phyloP scores from a whole-genome alignment of 2,113 vertebrate genomes.

The Xenopus borealis region DNA sequence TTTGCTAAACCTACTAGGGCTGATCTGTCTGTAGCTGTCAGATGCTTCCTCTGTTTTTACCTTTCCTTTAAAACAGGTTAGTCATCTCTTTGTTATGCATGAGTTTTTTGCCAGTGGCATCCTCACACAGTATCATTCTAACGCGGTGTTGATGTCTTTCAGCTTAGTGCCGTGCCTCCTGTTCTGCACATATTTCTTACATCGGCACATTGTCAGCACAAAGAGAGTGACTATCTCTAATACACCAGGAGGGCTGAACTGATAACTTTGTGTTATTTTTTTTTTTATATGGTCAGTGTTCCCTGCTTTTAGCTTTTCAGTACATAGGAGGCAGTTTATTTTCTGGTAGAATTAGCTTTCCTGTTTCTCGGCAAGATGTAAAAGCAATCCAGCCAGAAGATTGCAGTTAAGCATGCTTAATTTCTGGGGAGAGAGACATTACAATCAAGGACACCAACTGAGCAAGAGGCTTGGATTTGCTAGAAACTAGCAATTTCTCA shows the following conservation, averaged over 20 bases:
- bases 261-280: neutral
- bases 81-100: slow-evolving; percentile 16
- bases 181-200: slow-evolving; percentile 24
- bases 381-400: slow-evolving; percentile 34
- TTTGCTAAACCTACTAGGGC: slow-evolving; percentile 31
- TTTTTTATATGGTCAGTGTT: neutral
- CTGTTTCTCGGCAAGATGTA: slow-evolving; percentile 18
- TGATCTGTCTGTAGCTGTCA: neutral
- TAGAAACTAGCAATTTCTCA: slow-evolving; percentile 47
- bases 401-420: slow-evolving; percentile 44
- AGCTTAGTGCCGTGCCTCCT: neutral
- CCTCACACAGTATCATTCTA: neutral
- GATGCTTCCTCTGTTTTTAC: slow-evolving; percentile 25
- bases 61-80: slow-evolving; percentile 15
- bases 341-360: slow-evolving; percentile 24
- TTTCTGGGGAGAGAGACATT: slow-evolving; percentile 36
- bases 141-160: slow-evolving; percentile 9
- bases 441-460: slow-evolving; percentile 31
- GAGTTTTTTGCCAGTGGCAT: slow-evolving; percentile 18
- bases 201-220: slow-evolving; percentile 3
- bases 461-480: slow-evolving; percentile 46
- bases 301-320: slow-evolving; percentile 4
- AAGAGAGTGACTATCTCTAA: slow-evolving; percentile 7
- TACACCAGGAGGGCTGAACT: slow-evolving; percentile 9
- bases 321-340: slow-evolving; percentile 24